A percentile compares a stretch with the other conserved stretches of the same genome.
Evolutionary conservation across 2,113 vertebrate species (phyloP).

Genomic region (Hippocampus zosterae): DNA sequence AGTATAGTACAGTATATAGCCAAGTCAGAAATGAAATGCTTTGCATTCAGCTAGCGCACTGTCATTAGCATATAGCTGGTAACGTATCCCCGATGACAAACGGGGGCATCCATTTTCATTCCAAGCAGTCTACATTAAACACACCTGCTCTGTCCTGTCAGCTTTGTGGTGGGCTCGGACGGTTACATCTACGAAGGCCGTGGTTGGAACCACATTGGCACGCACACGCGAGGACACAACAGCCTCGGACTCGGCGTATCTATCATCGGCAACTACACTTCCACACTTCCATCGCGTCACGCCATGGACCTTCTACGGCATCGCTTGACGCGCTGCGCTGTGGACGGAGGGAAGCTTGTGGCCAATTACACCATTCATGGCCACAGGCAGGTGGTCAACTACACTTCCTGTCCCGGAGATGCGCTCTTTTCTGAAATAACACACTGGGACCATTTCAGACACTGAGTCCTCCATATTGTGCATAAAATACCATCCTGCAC

Average conservation of each 20-base stretch:
- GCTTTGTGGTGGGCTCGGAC: constrained; percentile 86
- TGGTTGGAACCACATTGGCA: constrained; percentile 81
- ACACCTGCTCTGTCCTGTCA: constrained; percentile 35
- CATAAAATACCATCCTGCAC: not conserved
- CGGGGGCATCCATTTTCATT: not conserved
- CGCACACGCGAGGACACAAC: constrained; percentile 82
- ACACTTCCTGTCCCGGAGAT: constrained; percentile 79
- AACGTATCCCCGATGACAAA: too few species aligned
- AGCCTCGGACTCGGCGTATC: constrained; percentile 76
- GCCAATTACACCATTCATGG: constrained; percentile 72
- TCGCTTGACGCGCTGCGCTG: constrained; percentile 69
- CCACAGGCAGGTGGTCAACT: constrained; percentile 79
- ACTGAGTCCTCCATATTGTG: constrained; percentile 26
- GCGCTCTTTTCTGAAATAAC: constrained; percentile 75
- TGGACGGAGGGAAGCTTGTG: constrained; percentile 56
- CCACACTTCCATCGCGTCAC: constrained; percentile 54
- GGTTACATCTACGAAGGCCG: constrained; percentile 88
- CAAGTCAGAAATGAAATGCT: too few species aligned
- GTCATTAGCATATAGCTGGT: too few species aligned
- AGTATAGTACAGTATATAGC: too few species aligned
- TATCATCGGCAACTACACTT: constrained; percentile 82
- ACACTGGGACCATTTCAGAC: constrained; percentile 76
- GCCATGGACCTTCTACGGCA: constrained; percentile 68
- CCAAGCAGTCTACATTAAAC: not conserved
- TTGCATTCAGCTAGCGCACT: too few species aligned